A percentile compares a stretch with the other conserved stretches of the same genome.
Conservation (phyloP, 2,888 invertebrate genomes). For the Steinernema carpocapsae region DNA sequence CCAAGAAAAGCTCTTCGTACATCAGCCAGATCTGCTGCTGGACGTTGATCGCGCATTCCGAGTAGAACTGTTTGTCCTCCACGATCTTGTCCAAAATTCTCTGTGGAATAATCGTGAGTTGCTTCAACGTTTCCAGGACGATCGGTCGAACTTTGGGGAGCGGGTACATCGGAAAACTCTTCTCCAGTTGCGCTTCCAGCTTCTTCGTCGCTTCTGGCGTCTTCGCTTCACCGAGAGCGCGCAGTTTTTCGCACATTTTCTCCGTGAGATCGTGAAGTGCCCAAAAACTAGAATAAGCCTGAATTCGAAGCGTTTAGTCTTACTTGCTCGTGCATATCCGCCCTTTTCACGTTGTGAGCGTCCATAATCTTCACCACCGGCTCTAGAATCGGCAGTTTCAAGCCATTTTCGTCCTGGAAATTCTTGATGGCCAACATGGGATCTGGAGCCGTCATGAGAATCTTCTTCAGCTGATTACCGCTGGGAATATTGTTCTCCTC, state of each 20-base stretch:
- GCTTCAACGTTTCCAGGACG: slow-evolving; percentile 90
- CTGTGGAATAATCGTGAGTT: slow-evolving; percentile 87
- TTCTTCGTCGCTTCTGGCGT: slow-evolving; percentile 41
- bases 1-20: slow-evolving; percentile 92
- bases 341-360: slow-evolving; percentile 86
- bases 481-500: slow-evolving; percentile 17
- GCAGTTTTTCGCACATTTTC: slow-evolving; percentile 42
- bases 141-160: slow-evolving; percentile 83
- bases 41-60: slow-evolving; percentile 77
- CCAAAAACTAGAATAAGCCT: slow-evolving; percentile 69
- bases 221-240: slow-evolving; percentile 40
- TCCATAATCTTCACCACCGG: slow-evolving; percentile 94
- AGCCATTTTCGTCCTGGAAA: slow-evolving; percentile 88
- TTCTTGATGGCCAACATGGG: slow-evolving; percentile 97
- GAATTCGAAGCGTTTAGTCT: slow-evolving; percentile 69
- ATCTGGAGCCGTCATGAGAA: slow-evolving; percentile 35
- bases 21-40: slow-evolving; percentile 98
- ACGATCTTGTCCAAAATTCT: slow-evolving; percentile 38
- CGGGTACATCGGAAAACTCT: slow-evolving; percentile 91
- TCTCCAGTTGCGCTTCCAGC: slow-evolving; percentile 76
- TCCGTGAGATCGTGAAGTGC: slow-evolving; percentile 44
- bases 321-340: slow-evolving; percentile 93
- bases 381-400: slow-evolving; percentile 83
- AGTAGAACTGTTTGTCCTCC: slow-evolving; percentile 28
- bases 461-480: neutral